Evolutionary conservation across 2,113 vertebrate genomes (phyloP), one percentile per base, ranked within the genome.

Genomic region (Phalacrocorax pelagicus): DNA sequence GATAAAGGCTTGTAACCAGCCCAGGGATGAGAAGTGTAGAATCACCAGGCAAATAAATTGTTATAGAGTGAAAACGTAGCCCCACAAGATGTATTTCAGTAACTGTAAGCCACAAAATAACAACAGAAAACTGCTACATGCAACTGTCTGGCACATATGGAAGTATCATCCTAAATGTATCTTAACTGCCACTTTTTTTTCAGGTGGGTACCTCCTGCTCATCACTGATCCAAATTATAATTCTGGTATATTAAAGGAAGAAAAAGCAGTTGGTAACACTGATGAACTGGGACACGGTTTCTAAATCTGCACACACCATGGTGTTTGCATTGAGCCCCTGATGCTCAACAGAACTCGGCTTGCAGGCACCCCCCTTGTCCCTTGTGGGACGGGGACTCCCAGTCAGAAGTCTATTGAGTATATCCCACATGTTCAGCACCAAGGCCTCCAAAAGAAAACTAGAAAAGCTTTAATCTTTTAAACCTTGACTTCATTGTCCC

Each of bases 301-400:
- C 77, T 42, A n/a, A 55, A 52, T 19, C 13, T 13, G 63, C 61
- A 30, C 20, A 13, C 1, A 9, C 15, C 0, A 5, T 3, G 34
- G 42, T 23, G 55, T 16, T 36, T 36, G 40, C 73, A 29, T 49
- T 44, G 13, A 81, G 40, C 16, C 52, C 23, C 42, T 4, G 11
- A 27, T 5, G 15, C 46, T 46, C 51, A 47, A 3, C 58, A 12
- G 32, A 7, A 8, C 42, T 46, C 0, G 0, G 40, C 32, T 15
- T 4, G 1, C 46, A 15, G 32, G 42, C 16, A 38, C 20, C 42
- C 5, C 10, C 10, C 0, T 4, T 5, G 21, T 18, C 4, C 1
- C 0, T 17, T 17, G 46, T 6, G 1, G 55, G 23, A 40, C 1
- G 0, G 38, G 23, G 15, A 5, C 29, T 79, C 21, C 20, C 51